Conservation (phyloP, 1,140 invertebrate species). For the Trachelipus rathkii region DNA sequence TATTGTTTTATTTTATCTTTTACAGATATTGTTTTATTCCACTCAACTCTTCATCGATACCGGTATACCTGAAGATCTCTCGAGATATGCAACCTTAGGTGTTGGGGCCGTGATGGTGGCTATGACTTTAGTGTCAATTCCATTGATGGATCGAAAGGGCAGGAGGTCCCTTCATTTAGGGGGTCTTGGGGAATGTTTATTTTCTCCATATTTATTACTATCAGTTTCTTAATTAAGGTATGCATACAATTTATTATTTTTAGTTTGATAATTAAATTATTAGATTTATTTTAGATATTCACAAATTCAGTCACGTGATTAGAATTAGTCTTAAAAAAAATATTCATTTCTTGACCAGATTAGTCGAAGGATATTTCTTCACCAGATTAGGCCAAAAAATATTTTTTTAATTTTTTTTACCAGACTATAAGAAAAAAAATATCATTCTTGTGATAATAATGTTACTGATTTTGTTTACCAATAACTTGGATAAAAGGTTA, state of each 20-base stretch:
- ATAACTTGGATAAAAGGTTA: no score
- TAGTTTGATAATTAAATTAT: neutral
- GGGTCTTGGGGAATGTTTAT: conserved; percentile 93
- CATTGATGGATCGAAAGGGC: conserved; percentile 91
- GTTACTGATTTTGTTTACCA: no score
- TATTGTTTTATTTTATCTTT: conserved; percentile 15
- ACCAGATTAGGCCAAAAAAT: no score
- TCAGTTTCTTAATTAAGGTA: conserved; percentile 84
- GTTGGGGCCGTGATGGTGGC: conserved; percentile 95
- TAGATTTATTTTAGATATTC: conserved; percentile 52
- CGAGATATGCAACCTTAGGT: conserved; percentile 72
- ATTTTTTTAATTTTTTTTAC: no score
- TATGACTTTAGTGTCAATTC: conserved; percentile 93
- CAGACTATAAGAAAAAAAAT: no score
- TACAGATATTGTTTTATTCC: conserved; percentile 94
- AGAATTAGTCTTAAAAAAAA: no score
- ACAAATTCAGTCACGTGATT: no score
- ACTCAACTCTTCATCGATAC: conserved; percentile 84
- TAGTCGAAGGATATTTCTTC: no score
- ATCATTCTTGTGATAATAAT: no score
- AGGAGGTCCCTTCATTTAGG: conserved; percentile 89
- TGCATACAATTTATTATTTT: neutral
- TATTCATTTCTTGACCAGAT: no score
- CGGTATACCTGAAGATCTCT: conserved; percentile 67
- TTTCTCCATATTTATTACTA: conserved; percentile 95